Evolutionary conservation across 1,140 invertebrate genomes (phyloP).

Genomic region (Aphelenchoides avenae): DNA sequence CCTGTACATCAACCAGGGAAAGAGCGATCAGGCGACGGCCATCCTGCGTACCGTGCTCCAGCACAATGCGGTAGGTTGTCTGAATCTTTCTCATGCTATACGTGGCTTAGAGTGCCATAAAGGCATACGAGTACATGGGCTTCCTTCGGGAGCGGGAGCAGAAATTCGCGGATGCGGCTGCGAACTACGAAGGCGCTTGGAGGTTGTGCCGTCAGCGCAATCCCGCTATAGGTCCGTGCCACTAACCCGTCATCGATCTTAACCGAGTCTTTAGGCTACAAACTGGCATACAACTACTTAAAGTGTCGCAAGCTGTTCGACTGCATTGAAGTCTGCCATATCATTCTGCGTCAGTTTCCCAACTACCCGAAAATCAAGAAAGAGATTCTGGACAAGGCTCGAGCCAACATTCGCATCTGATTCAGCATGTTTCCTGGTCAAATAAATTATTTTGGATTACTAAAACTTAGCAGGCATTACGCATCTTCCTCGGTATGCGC

Average conservation of each 20-base stretch:
- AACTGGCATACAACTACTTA: conserved; percentile 82
- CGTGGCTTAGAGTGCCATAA: conserved; percentile 71
- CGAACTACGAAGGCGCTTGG: conserved; percentile 80
- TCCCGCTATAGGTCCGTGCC: conserved; percentile 66
- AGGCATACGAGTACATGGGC: conserved; percentile 83
- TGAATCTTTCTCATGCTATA: conserved; percentile 8
- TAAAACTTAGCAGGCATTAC: too few relatives aligned
- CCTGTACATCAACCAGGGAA: conserved; percentile 75
- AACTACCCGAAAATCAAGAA: conserved; percentile 85
- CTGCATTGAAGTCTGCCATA: conserved; percentile 77
- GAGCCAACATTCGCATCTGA: conserved; percentile 64
- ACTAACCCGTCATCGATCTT: not conserved
- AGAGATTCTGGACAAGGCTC: conserved; percentile 89
- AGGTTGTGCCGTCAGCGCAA: conserved; percentile 74
- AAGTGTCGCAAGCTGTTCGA: conserved; percentile 84
- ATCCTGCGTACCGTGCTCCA: conserved; percentile 74
- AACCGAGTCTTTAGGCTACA: conserved; percentile 69
- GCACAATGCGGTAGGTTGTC: conserved; percentile 71
- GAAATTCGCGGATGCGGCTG: conserved; percentile 77
- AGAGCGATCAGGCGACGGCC: conserved; percentile 79
- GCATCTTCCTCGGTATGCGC: too few relatives aligned
- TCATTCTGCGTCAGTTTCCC: conserved; percentile 74
- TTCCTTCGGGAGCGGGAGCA: conserved; percentile 86
- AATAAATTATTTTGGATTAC: too few relatives aligned
- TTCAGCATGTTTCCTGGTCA: too few relatives aligned